phyloP scores from a whole-genome alignment of 2,113 vertebrate species.

The Carettochelys insculpta region DNA sequence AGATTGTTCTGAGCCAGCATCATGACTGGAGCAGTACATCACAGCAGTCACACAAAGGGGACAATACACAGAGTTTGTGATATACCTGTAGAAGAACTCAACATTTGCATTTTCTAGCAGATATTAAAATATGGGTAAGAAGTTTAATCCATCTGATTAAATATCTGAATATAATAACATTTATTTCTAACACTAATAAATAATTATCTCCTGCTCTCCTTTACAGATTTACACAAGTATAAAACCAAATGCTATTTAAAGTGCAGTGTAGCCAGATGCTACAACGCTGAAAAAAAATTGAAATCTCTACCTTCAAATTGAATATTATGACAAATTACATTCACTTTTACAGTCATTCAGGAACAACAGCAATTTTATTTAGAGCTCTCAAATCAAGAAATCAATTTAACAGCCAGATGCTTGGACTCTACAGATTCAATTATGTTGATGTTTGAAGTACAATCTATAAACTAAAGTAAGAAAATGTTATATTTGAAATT shows the following conservation, averaged over 20 bases:
- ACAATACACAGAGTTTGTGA: not conserved
- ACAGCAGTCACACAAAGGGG: not conserved
- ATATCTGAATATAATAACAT: not conserved
- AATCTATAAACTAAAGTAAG: not conserved
- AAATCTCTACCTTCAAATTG: not conserved
- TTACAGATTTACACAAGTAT: not conserved
- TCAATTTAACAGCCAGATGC: not conserved
- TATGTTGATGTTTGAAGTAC: not conserved
- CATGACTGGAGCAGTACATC: not conserved
- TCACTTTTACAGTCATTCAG: not conserved
- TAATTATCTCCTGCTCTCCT: not conserved
- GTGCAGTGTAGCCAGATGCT: not conserved
- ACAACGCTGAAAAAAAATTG: not conserved
- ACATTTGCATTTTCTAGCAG: not conserved
- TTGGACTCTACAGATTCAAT: not conserved
- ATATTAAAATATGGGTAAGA: not conserved
- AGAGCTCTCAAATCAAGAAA: not conserved
- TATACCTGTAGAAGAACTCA: not conserved
- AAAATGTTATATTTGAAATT: not conserved
- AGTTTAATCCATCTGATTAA: not conserved
- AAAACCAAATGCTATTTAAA: not conserved
- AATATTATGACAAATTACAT: not conserved
- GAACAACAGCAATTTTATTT: conserved; percentile 9
- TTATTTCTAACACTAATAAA: not conserved
- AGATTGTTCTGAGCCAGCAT: too few species aligned